These are phyloP conservation scores for Dermolepida albohirtum DNA, from an alignment of 2,888 invertebrate species.

Conservation along the genomic window DNA sequence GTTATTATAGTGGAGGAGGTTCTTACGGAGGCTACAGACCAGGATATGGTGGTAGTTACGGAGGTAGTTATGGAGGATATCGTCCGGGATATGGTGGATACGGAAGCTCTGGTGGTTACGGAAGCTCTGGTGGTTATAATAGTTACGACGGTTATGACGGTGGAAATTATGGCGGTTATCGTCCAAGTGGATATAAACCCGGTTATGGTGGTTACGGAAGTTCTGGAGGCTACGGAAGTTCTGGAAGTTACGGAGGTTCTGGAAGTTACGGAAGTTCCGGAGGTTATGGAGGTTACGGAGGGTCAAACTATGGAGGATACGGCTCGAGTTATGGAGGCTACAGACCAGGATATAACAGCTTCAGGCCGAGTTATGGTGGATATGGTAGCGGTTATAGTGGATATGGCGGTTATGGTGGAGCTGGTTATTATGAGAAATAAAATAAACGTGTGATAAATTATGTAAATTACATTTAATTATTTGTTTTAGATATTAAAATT, in stretches of 20 bases:
- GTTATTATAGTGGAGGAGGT: conserved; percentile 25
- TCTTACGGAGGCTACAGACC: conserved; percentile 30
- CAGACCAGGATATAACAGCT: conserved; percentile 33
- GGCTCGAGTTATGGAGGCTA: conserved; percentile 41
- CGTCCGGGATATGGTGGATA: conserved; percentile 33
- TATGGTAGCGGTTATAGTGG: conserved; percentile 16
- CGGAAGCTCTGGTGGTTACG: conserved; percentile 9
- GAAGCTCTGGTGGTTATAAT: conserved; percentile 43
- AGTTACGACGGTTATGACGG: conserved; percentile 34
- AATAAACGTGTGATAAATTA: conserved; percentile 4
- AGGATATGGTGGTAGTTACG: conserved; percentile 37
- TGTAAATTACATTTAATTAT: too few species aligned
- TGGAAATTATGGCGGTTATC: conserved; percentile 38
- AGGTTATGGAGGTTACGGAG: conserved; percentile 33
- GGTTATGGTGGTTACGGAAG: conserved; percentile 10
- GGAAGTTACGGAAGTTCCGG: conserved; percentile 34
- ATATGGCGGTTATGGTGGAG: conserved; percentile 9
- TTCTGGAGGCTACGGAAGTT: conserved; percentile 40
- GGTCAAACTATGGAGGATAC: conserved; percentile 42
- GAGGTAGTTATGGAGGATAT: conserved; percentile 29
- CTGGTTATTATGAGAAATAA: conserved; percentile 28
- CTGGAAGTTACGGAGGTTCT: conserved; percentile 12
- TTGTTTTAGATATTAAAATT: background rate
- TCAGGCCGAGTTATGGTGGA: conserved; percentile 5
- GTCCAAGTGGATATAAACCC: conserved; percentile 23